A percentile compares a stretch with the other conserved stretches of the same genome.
Conservation (phyloP, 2,888 invertebrate species). For the Timema cristinae region DNA sequence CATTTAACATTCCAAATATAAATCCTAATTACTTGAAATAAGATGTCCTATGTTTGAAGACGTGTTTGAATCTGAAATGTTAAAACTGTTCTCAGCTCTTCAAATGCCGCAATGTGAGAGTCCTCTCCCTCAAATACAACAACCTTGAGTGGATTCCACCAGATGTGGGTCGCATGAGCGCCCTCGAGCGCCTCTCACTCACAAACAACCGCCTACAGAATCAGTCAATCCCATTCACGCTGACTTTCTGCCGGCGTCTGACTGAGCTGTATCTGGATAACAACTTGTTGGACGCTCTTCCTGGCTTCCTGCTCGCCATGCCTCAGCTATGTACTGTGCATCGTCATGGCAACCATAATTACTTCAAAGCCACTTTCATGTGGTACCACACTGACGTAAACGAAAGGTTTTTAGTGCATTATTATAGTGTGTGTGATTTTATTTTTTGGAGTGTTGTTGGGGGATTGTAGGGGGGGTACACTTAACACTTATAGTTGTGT, state of each 20-base stretch:
- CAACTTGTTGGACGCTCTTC: conserved; percentile 47
- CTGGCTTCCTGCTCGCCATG: conserved; percentile 46
- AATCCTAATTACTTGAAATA: too few species aligned
- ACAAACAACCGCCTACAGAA: conserved; percentile 48
- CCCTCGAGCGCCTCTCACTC: conserved; percentile 44
- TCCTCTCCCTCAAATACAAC: conserved; percentile 46
- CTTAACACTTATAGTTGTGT: too few species aligned
- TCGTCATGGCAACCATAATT: conserved; percentile 49
- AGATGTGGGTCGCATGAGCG: conserved; percentile 45
- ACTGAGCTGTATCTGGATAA: conserved; percentile 45
- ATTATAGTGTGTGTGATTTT: neutral
- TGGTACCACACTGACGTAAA: conserved; percentile 49
- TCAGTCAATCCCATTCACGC: conserved; percentile 45
- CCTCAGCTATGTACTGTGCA: conserved; percentile 45
- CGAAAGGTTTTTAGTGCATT: conserved; percentile 37
- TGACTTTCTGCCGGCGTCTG: conserved; percentile 44
- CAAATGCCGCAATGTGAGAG: conserved; percentile 43
- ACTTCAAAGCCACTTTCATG: conserved; percentile 49
- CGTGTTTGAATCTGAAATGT: too few species aligned
- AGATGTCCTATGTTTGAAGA: too few species aligned
- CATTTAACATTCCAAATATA: too few species aligned
- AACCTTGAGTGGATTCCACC: conserved; percentile 44
- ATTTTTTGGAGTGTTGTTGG: neutral
- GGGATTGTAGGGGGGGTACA: too few species aligned
- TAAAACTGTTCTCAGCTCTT: conserved; percentile 42